A percentile compares a stretch with the other conserved stretches of the same genome.
phyloP scores from a whole-genome alignment of 2,888 invertebrate genomes.

The Chalcosyrphus nemorum region DNA sequence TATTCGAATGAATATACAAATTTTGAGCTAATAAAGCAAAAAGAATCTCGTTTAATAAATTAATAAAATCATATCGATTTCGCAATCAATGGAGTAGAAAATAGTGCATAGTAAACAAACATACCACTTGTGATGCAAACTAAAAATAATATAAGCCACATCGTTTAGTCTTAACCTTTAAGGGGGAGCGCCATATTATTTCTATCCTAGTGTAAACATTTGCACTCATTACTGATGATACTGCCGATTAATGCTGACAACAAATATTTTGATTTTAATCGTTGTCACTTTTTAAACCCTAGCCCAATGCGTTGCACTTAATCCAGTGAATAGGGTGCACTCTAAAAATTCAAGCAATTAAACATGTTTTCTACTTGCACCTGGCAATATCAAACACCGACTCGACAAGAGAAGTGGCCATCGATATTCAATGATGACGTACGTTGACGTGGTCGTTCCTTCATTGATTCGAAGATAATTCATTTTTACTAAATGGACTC shows the following conservation, averaged over 20 bases:
- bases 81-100: not conserved
- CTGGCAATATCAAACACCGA: no score
- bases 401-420: no score
- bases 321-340: no score
- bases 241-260: not conserved
- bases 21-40: not conserved
- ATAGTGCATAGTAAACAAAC: slow-evolving; percentile 23
- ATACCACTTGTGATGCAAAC: not conserved
- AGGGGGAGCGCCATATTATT: not conserved
- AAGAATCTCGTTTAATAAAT: slow-evolving; percentile 4
- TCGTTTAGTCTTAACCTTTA: slow-evolving; percentile 26
- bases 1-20: no score
- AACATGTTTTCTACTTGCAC: no score
- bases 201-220: slow-evolving; percentile 2
- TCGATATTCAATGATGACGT: no score
- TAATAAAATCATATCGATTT: not conserved
- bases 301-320: no score
- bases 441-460: no score
- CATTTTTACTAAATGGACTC: no score
- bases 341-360: no score
- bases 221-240: slow-evolving; percentile 39
- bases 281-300: no score
- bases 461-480: no score
- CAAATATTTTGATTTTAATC: not conserved
- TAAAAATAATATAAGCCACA: slow-evolving; percentile 13